Base-by-base conservation (phyloP, 2,888 invertebrate species). In the Chrysotoxum bicinctum region DNA sequence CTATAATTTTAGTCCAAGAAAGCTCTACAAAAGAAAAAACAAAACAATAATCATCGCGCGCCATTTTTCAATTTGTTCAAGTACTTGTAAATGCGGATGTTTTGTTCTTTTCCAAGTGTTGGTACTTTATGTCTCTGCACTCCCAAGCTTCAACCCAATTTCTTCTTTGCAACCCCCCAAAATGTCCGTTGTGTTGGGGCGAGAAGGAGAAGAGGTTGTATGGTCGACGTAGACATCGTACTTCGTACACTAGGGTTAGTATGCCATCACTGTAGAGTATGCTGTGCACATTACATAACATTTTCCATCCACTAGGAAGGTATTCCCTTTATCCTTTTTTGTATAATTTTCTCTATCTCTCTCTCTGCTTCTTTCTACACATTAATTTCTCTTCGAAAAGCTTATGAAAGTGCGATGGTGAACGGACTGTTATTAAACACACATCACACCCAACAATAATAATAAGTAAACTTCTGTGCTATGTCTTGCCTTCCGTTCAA, bases 71-170 rank as follows among this genome's bases (percentile, higher is more conserved):
- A 85, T 72, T 80, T 81, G 79, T 75, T 75, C 58, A 72, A 76
- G 85, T 80, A 73, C 80, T 85, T 80, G 85, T 80, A 73, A 85
- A 85, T 81, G 80, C 72, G 76, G 76, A 76, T 81, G 76, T 80
- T 85, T 85, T 85, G 72, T 80, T 80, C 72, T 68, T 76, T 76
- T 76, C 66, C 54, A 76, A 85, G 85, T 76, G 72, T 85, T 85
- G 21, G 80, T 80, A 80, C 68, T 76, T 76, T 76, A 75, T 80
- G 64, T 80, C 75, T 52, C 70, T 76, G 84, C 62, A 84, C 48
- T 64, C 12, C 30, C 64, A 48, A 66, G 40, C 48, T 60, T 68
- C 56, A 64, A 32, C 37, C 43, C 16, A 19, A 16, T 30, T 54
- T 30, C 10, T 54, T 16, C 3, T 12, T 43, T 60, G 14, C 2